Conservation (phyloP, 1,140 invertebrate genomes). For the Saccostrea cuccullata region DNA sequence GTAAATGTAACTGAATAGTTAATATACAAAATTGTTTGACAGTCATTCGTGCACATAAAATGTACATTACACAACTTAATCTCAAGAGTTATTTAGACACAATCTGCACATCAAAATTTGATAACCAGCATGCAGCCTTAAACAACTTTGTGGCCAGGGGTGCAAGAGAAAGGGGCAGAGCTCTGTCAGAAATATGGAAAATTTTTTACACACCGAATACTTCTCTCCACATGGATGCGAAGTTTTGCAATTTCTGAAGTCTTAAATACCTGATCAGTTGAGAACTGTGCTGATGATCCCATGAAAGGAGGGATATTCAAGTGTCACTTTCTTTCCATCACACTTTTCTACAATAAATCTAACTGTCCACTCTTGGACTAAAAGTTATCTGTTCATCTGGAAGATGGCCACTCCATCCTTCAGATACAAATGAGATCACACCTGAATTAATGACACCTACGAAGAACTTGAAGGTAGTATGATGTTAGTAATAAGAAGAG, state of each 20-base stretch:
- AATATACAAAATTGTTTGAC: too few species aligned
- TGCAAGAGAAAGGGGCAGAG: not conserved
- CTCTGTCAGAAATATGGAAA: not conserved
- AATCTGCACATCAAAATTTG: not conserved
- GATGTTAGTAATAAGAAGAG: constrained; percentile 53
- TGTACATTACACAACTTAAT: not conserved
- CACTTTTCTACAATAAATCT: constrained; percentile 41
- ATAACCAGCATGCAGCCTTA: not conserved
- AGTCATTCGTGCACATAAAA: too few species aligned
- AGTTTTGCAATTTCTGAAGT: constrained; percentile 50
- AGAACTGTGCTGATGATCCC: constrained; percentile 33
- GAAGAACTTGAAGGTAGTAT: constrained; percentile 48
- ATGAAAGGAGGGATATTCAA: constrained; percentile 49
- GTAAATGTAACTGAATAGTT: too few species aligned
- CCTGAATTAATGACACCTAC: constrained; percentile 48
- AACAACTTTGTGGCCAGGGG: not conserved
- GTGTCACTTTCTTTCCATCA: constrained; percentile 45
- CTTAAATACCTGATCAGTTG: constrained; percentile 46
- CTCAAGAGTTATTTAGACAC: not conserved
- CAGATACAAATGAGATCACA: constrained; percentile 50
- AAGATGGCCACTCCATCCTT: constrained; percentile 45
- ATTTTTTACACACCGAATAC: not conserved
- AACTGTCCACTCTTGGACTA: constrained; percentile 18
- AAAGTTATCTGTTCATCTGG: constrained; percentile 39
- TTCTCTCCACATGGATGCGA: constrained; percentile 50